Evolutionary conservation across 2,113 vertebrate genomes (phyloP), one percentile per base, ranked within the genome.

Genomic region (Dromas ardeola): DNA sequence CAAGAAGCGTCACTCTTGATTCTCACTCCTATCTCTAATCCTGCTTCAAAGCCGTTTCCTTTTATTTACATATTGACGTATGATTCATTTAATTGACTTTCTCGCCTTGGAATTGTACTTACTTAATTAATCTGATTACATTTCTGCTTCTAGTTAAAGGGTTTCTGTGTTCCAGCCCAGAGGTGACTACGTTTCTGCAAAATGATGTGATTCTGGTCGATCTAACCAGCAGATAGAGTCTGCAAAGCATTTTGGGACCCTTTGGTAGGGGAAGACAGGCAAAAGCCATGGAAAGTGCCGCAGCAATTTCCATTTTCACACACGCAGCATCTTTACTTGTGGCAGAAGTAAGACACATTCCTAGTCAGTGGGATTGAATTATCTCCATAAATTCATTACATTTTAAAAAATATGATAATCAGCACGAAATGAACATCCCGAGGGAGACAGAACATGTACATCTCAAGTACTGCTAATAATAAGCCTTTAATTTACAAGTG

Each of bases 361-460:
- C 94, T 58, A 86, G 96, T 90, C 95, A 93, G 91, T 92, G 95
- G 87, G 94, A 97, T 90, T 90, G 94, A 97, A 97, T 97, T 95
- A 97, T 97, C 94, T 97, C 91, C 95, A 96, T 92, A 97, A 96
- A 96, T 96, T 97, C 96, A 97, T 97, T 97, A 96, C 95, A 90
- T 97, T 97, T 93, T 62, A 65, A 96, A 95, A 95, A 97, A 95
- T 96, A 97, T 96, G 93, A 86, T 97, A 95, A 97, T 95, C 97
- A 92, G 96, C 89, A 88, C 70, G 25, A 95, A 97, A 96, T 97
- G 85, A 97, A 81, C 91, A 70, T 97, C 97, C 96, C 76, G 17
- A 81, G 95, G 96, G 97, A 95, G 86, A 47, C 4, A 19, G 94
- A 97, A 95, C 95, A 95, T 95, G 94, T 90, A 95, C 93, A 96